Evolutionary conservation across 2,113 vertebrate species (phyloP), one percentile per base, ranked within the genome.

Genomic region (Centrocercus urophasianus): DNA sequence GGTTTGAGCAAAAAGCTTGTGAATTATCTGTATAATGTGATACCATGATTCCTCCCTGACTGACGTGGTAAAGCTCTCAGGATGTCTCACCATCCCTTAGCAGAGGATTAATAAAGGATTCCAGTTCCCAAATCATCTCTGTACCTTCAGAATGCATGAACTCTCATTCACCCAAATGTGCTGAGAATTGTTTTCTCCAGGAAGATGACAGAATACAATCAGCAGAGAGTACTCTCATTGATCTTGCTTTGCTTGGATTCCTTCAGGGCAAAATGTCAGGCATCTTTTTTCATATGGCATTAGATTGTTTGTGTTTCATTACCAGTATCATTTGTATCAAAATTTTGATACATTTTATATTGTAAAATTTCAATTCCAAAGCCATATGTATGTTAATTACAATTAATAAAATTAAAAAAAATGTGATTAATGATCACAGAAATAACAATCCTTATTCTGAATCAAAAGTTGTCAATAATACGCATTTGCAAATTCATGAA

Each of bases 251-350:
- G 30, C 64, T 83, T 80, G 15, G 14, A 71, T 75, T 20, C 15
- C 47, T 88, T 93, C 4, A 25, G 64, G 36, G 14, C 73, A 84
- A 69, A 95, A 83, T 83, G 30, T 69, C 61, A 83, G 50, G 21
- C 45, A 0, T 22, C 24, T 56, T 86, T 85, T 79, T 66, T 71
- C 22, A 63, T 71, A 52, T 28, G 50, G 45, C 47, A 67, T 81
- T 88, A 89, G 64, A 81, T 88, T 86, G 57, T 93, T 95, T 95
- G 67, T 93, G 75, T 95, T 88, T 86, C 79, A 83, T 92, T 93
- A 64, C 52, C 64, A 70, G 64, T 57, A 83, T 61, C 48, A 47
- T 61, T 88, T 83, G 60, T 28, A 83, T 74, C 24, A 86, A 74
- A 87, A 86, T 91, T 83, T 81, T 74, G 18, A 40, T 80, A 66